phyloP scores from a whole-genome alignment of 2,113 vertebrate genomes.

The Dicerorhinus sumatrensis region DNA sequence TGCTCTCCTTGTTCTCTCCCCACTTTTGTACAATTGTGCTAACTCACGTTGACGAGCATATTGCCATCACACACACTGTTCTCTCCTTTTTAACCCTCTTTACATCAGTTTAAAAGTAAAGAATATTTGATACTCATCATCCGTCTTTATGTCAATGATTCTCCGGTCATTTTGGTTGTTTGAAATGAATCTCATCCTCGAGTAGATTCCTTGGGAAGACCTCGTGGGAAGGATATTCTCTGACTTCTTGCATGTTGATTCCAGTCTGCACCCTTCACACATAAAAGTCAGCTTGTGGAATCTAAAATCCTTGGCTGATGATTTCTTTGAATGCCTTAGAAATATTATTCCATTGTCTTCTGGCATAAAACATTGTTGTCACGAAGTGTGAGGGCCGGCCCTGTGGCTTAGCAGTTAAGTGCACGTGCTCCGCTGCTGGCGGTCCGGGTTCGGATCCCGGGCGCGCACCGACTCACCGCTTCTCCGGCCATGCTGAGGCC shows the following conservation, averaged over 20 bases:
- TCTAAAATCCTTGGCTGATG: background rate
- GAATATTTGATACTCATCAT: background rate
- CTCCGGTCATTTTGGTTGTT: background rate
- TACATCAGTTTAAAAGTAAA: background rate
- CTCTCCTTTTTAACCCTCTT: background rate
- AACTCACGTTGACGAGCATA: background rate
- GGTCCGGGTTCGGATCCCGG: no score
- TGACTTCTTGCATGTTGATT: background rate
- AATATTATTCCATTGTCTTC: background rate
- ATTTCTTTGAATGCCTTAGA: background rate
- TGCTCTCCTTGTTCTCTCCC: background rate
- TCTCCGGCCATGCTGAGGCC: no score
- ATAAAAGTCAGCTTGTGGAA: background rate
- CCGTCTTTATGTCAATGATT: background rate
- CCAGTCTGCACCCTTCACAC: background rate
- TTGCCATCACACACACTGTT: fast-evolving
- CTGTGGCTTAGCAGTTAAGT: no score
- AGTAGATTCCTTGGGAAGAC: background rate
- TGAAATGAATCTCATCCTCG: background rate
- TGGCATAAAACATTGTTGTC: background rate
- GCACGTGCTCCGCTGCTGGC: no score
- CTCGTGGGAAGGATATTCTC: background rate
- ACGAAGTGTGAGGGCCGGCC: no score
- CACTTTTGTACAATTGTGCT: background rate
- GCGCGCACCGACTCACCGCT: no score